A percentile compares a stretch with the other conserved stretches of the same genome.
These are phyloP conservation scores for Aspidiotus rigidus DNA, from an alignment of 2,888 invertebrate genomes.

Conservation along the genomic window DNA sequence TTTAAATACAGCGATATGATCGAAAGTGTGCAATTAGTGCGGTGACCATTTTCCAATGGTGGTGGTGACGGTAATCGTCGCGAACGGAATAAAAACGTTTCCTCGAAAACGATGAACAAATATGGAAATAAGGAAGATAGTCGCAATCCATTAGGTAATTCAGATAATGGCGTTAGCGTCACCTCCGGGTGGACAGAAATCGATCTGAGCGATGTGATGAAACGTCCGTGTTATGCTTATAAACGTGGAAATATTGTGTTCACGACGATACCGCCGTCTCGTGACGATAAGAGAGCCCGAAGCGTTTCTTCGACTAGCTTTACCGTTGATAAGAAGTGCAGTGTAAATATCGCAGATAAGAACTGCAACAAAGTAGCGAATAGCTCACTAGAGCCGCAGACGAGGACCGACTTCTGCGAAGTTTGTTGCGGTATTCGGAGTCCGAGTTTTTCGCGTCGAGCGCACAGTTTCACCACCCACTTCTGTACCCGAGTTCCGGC, in stretches of 20 bases:
- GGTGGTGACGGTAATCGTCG: background rate
- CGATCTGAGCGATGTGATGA: slow-evolving; percentile 2
- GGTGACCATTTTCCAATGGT: background rate
- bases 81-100: background rate
- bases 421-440: slow-evolving; percentile 38
- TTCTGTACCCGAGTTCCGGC: slow-evolving; percentile 42
- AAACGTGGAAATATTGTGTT: slow-evolving; percentile 50
- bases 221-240: slow-evolving; percentile 43
- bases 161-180: too few species aligned
- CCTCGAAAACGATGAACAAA: too few species aligned
- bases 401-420: slow-evolving; percentile 35
- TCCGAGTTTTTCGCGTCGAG: slow-evolving; percentile 37
- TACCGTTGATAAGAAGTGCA: background rate
- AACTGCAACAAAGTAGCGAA: background rate
- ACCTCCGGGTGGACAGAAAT: slow-evolving; percentile 11
- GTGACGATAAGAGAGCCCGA: background rate
- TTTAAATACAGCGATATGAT: background rate
- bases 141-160: too few species aligned
- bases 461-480: slow-evolving; percentile 43
- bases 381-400: slow-evolving; percentile 12
- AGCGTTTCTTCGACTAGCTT: background rate
- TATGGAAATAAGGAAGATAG: too few species aligned
- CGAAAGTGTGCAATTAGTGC: background rate
- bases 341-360: slow-evolving; percentile 7
- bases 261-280: slow-evolving; percentile 42